Evolutionary conservation across 2,797 vertebrate genomes (phyloP), one percentile per base, ranked within the genome.

Genomic region (Syndactyla subalaris): DNA sequence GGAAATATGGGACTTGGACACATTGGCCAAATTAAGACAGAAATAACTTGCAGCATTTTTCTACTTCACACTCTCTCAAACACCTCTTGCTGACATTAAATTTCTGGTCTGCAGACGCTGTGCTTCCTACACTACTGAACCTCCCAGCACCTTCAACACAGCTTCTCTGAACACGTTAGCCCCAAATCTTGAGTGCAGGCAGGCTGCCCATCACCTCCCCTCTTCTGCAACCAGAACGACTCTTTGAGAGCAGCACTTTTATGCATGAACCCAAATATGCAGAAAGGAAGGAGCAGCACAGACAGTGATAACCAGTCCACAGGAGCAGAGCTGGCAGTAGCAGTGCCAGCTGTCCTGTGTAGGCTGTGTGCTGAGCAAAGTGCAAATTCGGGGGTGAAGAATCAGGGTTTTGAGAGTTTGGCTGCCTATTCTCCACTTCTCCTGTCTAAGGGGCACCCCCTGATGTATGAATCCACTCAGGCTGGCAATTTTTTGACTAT

Each of bases 1-100:
- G 97, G 95, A 95, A 91, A 19, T 71, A 48, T 5, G 26, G 24
- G n/a, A 88, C 90, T 94, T 94, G 97, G 96, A 96, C 93, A 18
- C 24, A 29, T 9, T 14, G 51, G 73, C 65, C 80, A 88, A 95
- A 87, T 93, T 76, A 92, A 91, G 73, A 90, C 70, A 88, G 76
- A 93, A 95, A 96, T 78, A 93, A 76, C 82, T 92, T 52, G 32
- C 16, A 91, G 62, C 34, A 58, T 54, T 58, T 85, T 93, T 86
- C 27, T 86, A 19, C 74, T 91, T 95, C 82, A 57, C 49, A 41
- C 32, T 89, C 62, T 46, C 38, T 70, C 34, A 71, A 67, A 92
- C 66, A 76, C 65, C 52, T 77, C 61, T 88, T 76, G 67, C 77
- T 71, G 62, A 84, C 51, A 27, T 66, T 58, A 38, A 36, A 75